Conservation (phyloP, 2,113 vertebrate genomes). For the Gasterosteus nipponicus region DNA sequence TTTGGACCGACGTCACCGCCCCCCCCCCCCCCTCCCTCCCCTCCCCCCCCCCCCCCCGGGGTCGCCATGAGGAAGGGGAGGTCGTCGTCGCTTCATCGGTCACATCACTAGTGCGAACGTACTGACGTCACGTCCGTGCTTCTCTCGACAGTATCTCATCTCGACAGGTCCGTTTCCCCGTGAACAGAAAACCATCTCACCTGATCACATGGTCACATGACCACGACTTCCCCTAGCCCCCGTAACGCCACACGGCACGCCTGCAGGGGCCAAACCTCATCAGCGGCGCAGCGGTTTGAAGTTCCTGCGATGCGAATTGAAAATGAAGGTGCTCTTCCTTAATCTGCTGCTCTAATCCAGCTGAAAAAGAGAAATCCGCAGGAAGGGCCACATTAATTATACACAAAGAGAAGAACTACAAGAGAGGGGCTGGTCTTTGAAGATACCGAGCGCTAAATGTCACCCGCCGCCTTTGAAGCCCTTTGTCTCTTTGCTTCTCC, state of each 20-base stretch:
- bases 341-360: conserved; percentile 69
- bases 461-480: conserved; percentile 73
- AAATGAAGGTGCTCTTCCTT: conserved; percentile 63
- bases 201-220: no score
- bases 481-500: conserved; percentile 65
- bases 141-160: no score
- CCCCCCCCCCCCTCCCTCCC: not conserved
- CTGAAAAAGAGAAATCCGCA: conserved; percentile 35
- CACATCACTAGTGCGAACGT: no score
- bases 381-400: conserved; percentile 81
- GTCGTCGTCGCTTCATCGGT: no score
- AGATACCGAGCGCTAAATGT: conserved; percentile 79
- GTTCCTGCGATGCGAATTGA: conserved; percentile 58
- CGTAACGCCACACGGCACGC: no score
- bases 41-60: not conserved
- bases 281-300: conserved; percentile 36
- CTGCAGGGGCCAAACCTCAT: not conserved
- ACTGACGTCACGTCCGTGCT: no score
- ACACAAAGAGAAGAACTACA: conserved; percentile 81
- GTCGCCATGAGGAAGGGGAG: no score
- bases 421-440: conserved; percentile 85
- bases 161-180: no score
- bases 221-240: no score
- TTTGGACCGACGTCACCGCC: conserved; percentile 45
- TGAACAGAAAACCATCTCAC: no score